phyloP scores from a whole-genome alignment of 2,888 invertebrate species.

The Yponomeuta malinellus region DNA sequence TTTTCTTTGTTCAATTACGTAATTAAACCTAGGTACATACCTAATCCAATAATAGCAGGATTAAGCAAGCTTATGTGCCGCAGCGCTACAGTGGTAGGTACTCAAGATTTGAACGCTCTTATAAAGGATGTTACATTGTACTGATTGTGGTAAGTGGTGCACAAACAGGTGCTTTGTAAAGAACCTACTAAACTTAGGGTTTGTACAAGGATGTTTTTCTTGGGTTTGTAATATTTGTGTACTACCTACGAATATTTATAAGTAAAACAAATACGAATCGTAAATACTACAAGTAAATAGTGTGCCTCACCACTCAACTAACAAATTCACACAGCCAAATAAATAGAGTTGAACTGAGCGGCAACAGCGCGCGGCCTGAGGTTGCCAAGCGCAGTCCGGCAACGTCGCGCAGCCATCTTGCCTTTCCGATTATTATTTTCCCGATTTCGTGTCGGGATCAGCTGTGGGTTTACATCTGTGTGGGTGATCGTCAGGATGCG shows the following conservation, averaged over 20 bases:
- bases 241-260: no score
- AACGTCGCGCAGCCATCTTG: slow-evolving; percentile 29
- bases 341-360: slow-evolving; percentile 40
- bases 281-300: not conserved
- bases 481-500: not conserved
- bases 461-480: slow-evolving; percentile 23
- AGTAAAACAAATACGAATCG: not conserved
- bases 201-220: no score
- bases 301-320: not conserved
- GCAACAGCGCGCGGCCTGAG: slow-evolving; percentile 16
- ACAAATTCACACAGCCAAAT: slow-evolving; percentile 17
- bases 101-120: no score
- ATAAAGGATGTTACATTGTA: no score
- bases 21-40: not conserved
- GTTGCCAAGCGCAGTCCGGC: slow-evolving; percentile 35
- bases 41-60: not conserved
- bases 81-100: no score
- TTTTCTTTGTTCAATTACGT: not conserved
- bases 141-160: no score
- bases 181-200: no score
- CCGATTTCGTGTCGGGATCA: slow-evolving; percentile 26
- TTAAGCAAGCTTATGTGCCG: no score
- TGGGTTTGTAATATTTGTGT: no score
- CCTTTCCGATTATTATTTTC: not conserved
- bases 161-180: no score